phyloP scores from a whole-genome alignment of 2,113 vertebrate species.

The Acrocephalus arundinaceus region DNA sequence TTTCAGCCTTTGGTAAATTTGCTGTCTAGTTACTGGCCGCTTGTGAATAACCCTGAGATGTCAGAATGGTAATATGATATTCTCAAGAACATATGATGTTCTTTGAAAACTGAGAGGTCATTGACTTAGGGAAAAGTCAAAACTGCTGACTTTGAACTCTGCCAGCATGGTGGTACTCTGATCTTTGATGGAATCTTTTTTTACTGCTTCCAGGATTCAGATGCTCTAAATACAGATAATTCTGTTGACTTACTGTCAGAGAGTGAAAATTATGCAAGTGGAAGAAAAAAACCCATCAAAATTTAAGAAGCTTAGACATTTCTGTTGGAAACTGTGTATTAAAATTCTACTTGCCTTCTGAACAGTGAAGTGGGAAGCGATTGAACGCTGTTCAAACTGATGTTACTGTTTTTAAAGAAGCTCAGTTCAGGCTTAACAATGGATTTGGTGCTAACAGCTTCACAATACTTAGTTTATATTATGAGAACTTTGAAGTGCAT shows the following conservation, averaged over 20 bases:
- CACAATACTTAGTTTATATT: slow-evolving; percentile 47
- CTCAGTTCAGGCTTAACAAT: slow-evolving; percentile 8
- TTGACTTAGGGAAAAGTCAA: background rate
- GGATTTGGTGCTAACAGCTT: slow-evolving; percentile 56
- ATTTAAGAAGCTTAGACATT: background rate
- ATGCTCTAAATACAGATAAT: background rate
- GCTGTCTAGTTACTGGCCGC: background rate
- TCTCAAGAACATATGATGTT: background rate
- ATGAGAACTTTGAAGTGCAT: slow-evolving; percentile 35
- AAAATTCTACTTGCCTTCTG: background rate
- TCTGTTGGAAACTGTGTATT: background rate
- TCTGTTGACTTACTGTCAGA: background rate
- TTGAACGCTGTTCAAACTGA: slow-evolving; percentile 4
- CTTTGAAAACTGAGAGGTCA: background rate
- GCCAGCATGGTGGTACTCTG: background rate
- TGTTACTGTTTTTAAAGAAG: slow-evolving; percentile 35
- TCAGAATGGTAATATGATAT: background rate
- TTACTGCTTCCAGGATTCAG: background rate
- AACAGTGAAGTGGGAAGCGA: background rate
- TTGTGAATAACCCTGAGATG: background rate
- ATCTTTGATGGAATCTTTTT: background rate
- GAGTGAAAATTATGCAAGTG: background rate
- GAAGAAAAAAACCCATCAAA: background rate
- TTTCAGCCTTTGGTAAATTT: background rate
- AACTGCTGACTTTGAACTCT: background rate